phyloP scores from a whole-genome alignment of 2,888 invertebrate species.

The Elegia similella region DNA sequence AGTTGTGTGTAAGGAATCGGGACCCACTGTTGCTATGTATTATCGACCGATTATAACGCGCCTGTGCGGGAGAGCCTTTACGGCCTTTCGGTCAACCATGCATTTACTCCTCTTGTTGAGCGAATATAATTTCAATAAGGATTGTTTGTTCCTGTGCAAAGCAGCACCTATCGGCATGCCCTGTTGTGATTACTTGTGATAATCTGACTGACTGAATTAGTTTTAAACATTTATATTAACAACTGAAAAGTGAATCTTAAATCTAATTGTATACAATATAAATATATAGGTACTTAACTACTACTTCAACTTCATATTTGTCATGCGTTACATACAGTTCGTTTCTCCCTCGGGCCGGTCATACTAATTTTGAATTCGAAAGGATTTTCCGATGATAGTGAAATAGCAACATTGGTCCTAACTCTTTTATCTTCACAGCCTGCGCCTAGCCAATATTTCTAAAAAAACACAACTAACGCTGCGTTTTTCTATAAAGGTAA shows the following conservation, averaged over 20 bases:
- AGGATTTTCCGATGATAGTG: neutral
- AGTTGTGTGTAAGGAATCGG: too few relatives aligned
- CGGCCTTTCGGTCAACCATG: too few relatives aligned
- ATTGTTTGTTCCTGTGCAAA: too few relatives aligned
- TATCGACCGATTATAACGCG: too few relatives aligned
- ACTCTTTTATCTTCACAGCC: conserved; percentile 1
- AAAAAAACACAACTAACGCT: neutral
- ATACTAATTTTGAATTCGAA: neutral
- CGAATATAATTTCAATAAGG: too few relatives aligned
- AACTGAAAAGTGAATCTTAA: neutral
- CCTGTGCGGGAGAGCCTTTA: too few relatives aligned
- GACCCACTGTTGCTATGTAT: too few relatives aligned
- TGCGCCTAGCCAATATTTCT: neutral
- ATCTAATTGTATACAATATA: neutral
- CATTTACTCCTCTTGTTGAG: too few relatives aligned
- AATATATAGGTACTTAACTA: neutral
- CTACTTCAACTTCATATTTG: neutral
- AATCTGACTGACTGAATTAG: too few relatives aligned
- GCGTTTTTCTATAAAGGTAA: too few relatives aligned
- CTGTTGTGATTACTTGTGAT: too few relatives aligned
- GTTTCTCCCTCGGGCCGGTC: neutral
- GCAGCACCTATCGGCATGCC: too few relatives aligned
- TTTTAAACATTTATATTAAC: neutral
- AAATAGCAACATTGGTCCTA: conserved; percentile 10
- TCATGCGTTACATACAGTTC: conserved; percentile 1